Base-by-base conservation (phyloP, 2,797 vertebrate species). In the Melanotaenia parkinsoni region DNA sequence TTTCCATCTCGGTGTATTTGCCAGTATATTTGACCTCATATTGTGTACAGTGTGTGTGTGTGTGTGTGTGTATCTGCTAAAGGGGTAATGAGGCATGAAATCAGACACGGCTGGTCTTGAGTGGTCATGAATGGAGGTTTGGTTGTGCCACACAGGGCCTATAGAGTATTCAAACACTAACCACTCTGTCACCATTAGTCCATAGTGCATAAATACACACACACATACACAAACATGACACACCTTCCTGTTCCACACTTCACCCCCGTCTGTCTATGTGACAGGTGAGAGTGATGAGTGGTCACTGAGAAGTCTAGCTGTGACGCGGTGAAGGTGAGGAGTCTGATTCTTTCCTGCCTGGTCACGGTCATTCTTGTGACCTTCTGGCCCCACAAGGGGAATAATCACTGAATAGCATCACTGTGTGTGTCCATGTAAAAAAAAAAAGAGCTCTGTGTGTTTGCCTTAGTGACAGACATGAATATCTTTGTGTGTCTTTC, bases 21-120 rank as follows among this genome's bases (percentile, higher is more conserved):
- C 33, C 57, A 65, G 37, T 37, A 58, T 70, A 56, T 77, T 45
- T 37, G 32, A 64, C 60, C 12, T 26, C 64, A 79, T 33, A 33
- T 70, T 67, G 60, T 73, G 12, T 30, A 50, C 35, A 10, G 62
- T 62, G 35, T 32, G 45, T 63, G 33, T 70, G 80, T 66, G 32
- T 33, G 81, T 33, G 43, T 63, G 43, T 72, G 79, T 67, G 74
- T 50, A 45, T 28, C 11, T 57, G 76, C 74, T 77, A 24, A 45
- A 69, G 16, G 35, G 38, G 50, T 84, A 87, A 85, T 87, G 82
- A 85, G 70, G 64, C 77, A 57, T 82, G 71, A 77, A 84, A 80
- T 80, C 68, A 54, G 70, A 80, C 80, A 70, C 7, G 58, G 40
- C 77, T 79, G 74, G 77, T 84, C 1, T 67, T 63, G 73, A 70